A percentile compares a stretch with the other conserved stretches of the same genome.
phyloP scores from a whole-genome alignment of 2,113 vertebrate genomes.

The Malurus elegans region DNA sequence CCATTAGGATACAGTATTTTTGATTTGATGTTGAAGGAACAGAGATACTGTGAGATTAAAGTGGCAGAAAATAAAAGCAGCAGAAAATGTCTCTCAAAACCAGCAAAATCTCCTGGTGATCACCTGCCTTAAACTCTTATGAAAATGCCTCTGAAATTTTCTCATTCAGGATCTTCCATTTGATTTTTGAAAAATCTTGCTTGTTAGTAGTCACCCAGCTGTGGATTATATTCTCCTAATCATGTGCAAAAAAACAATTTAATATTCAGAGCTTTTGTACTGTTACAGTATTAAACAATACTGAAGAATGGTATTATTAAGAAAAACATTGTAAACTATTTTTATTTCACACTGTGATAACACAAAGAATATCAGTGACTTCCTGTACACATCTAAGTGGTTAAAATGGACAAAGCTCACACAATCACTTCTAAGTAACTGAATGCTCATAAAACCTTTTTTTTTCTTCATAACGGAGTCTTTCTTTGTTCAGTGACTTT shows the following conservation, averaged over 20 bases:
- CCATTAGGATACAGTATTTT: not conserved
- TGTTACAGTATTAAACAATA: not conserved
- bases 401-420: not conserved
- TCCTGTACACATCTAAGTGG: not conserved
- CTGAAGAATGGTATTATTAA: not conserved
- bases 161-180: not conserved
- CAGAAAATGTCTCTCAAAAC: not conserved
- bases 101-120: conserved; percentile 13
- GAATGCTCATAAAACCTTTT: not conserved
- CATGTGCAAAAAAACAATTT: not conserved
- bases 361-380: not conserved
- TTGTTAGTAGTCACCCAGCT: not conserved
- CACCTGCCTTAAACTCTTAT: not conserved
- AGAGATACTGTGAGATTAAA: not conserved
- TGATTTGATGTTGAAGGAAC: not conserved
- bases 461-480: not conserved
- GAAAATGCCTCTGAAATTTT: not conserved
- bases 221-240: not conserved
- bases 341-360: not conserved
- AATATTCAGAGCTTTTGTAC: not conserved
- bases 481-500: not conserved
- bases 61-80: not conserved
- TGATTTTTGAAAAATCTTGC: conserved; percentile 3
- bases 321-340: not conserved
- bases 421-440: not conserved